Percentiles rank a stretch among this genome's conserved stretches.
phyloP scores from a whole-genome alignment of 2,888 invertebrate genomes.

The Gymnosoma rotundatum region DNA sequence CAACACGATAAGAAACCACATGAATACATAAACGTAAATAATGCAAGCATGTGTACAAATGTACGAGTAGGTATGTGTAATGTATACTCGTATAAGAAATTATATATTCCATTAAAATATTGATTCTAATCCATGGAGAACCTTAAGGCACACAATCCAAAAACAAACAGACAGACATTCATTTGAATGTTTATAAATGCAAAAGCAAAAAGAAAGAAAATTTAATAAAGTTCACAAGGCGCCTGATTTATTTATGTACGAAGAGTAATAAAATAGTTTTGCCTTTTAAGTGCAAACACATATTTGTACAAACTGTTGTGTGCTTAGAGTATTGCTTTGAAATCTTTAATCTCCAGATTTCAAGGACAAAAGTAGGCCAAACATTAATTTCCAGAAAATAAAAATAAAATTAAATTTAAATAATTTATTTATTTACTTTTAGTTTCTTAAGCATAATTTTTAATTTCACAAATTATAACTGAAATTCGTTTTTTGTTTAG shows the following conservation, averaged over 20 bases:
- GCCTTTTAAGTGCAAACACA: background rate
- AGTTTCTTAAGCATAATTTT: no score
- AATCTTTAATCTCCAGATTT: slow-evolving; percentile 8
- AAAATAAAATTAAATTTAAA: background rate
- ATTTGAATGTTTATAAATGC: no score
- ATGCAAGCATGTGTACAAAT: background rate
- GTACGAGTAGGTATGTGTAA: background rate
- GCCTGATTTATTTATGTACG: slow-evolving; percentile 25
- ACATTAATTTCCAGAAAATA: background rate
- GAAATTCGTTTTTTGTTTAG: no score
- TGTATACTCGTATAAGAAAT: slow-evolving; percentile 12
- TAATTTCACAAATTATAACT: no score
- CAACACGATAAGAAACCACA: background rate
- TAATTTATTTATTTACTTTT: slow-evolving; percentile 4
- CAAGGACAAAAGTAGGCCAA: slow-evolving; percentile 16
- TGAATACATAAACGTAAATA: slow-evolving; percentile 4
- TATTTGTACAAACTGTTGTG: background rate
- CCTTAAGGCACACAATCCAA: slow-evolving; percentile 11
- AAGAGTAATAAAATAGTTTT: slow-evolving; percentile 34
- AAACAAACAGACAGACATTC: background rate
- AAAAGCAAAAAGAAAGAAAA: background rate
- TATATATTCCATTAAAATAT: slow-evolving; percentile 10
- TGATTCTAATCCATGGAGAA: slow-evolving; percentile 20
- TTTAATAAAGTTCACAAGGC: slow-evolving; percentile 34
- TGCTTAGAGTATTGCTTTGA: slow-evolving; percentile 9